Evolutionary conservation across 1,140 invertebrate species (phyloP).

Genomic region (Halesus radiatus): DNA sequence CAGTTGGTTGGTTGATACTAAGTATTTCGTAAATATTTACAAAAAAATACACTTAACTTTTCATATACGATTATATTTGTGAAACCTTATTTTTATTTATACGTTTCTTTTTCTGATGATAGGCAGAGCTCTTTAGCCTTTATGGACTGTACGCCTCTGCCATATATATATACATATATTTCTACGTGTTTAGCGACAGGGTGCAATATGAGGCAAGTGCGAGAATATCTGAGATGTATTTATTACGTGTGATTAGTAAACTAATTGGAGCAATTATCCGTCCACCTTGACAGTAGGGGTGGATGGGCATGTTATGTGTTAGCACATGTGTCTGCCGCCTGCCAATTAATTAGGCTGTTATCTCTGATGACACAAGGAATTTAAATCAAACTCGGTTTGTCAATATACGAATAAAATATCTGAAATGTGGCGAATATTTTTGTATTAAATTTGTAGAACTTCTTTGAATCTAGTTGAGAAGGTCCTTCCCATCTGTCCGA

Average conservation of each 20-base stretch:
- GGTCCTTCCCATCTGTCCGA: no score
- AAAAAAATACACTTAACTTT: no score
- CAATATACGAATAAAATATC: not conserved
- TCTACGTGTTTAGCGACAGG: not conserved
- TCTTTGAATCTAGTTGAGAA: no score
- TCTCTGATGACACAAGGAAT: not conserved
- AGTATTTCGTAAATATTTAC: no score
- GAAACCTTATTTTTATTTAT: not conserved
- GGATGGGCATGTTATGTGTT: not conserved
- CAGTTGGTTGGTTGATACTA: no score
- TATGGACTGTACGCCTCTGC: no score
- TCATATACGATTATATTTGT: no score
- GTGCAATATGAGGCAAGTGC: not conserved
- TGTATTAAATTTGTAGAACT: no score
- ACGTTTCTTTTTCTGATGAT: not conserved
- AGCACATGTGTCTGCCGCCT: not conserved
- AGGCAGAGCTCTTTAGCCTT: no score
- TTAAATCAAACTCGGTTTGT: no score
- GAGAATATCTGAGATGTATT: not conserved
- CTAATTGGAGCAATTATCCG: slow-evolving; percentile 25
- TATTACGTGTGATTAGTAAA: slow-evolving; percentile 8
- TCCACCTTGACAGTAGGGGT: not conserved
- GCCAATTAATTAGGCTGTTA: not conserved
- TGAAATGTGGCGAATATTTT: no score
- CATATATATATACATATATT: not conserved